phyloP scores from a whole-genome alignment of 2,113 vertebrate genomes.

The Lipophrys pholis region DNA sequence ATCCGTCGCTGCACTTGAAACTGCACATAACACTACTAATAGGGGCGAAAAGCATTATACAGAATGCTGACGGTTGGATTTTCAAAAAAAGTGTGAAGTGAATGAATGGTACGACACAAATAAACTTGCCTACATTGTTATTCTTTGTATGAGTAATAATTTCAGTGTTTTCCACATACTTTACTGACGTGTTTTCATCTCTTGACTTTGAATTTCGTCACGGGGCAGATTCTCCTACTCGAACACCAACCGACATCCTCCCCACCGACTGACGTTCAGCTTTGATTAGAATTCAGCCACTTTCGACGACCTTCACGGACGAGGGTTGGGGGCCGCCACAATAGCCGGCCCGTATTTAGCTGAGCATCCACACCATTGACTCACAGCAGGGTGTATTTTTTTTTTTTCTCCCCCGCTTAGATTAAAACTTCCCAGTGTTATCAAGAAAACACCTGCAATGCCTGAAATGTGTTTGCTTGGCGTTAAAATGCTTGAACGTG shows the following conservation, averaged over 20 bases:
- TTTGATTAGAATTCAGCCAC: slow-evolving; percentile 2
- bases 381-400: neutral
- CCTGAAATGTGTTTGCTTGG: slow-evolving; percentile 3
- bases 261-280: neutral
- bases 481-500: neutral
- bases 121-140: too few relatives aligned
- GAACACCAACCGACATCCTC: neutral
- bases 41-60: too few relatives aligned
- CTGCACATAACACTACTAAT: too few relatives aligned
- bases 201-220: neutral
- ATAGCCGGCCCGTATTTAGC: slow-evolving; percentile 11
- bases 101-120: too few relatives aligned
- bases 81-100: too few relatives aligned
- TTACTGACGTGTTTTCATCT: too few relatives aligned
- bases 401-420: neutral
- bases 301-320: neutral
- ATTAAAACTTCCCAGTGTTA: slow-evolving; percentile 14
- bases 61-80: too few relatives aligned
- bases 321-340: neutral
- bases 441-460: neutral
- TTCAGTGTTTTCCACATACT: too few relatives aligned
- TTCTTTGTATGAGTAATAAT: too few relatives aligned
- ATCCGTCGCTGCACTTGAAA: too few relatives aligned
- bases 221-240: neutral
- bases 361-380: neutral